Evolutionary conservation across 2,888 invertebrate species (phyloP).

Genomic region (Cistogaster globosa): DNA sequence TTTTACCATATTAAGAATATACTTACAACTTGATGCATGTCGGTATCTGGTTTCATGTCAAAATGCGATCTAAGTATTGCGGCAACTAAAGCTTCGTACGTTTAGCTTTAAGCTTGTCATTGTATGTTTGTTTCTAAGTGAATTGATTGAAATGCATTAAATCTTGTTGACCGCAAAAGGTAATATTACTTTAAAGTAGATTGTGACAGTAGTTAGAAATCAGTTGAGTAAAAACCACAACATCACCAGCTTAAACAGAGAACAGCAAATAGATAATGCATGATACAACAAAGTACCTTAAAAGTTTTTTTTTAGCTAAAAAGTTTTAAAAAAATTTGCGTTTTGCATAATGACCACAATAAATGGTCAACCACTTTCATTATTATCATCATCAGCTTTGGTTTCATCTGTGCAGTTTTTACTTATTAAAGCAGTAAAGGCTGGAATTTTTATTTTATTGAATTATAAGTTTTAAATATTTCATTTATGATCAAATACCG

Average conservation of each 20-base stretch:
- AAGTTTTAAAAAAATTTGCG: slow-evolving; percentile 39
- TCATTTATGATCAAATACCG: slow-evolving; percentile 44
- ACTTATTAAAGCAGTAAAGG: not conserved
- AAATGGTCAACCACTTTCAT: slow-evolving; percentile 47
- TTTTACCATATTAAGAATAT: slow-evolving; percentile 40
- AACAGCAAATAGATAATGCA: not conserved
- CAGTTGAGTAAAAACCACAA: slow-evolving; percentile 33
- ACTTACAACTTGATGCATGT: slow-evolving; percentile 32
- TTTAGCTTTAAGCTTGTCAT: slow-evolving; percentile 14
- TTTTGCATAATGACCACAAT: slow-evolving; percentile 56
- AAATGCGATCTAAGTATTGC: not conserved
- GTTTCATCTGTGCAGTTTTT: not conserved
- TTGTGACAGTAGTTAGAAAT: slow-evolving; percentile 23
- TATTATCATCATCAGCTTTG: slow-evolving; percentile 19
- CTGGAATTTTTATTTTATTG: not conserved
- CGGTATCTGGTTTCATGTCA: slow-evolving; percentile 45
- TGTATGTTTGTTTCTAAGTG: slow-evolving; percentile 21
- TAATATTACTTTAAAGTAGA: slow-evolving; percentile 52
- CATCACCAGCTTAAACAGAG: slow-evolving; percentile 5
- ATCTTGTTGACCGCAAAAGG: slow-evolving; percentile 62
- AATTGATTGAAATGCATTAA: slow-evolving; percentile 68
- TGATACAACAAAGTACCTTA: not conserved
- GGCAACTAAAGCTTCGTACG: slow-evolving; percentile 22
- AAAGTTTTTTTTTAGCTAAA: slow-evolving; percentile 23
- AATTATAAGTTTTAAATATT: not conserved